Base-by-base conservation (phyloP, 2,797 vertebrate genomes). In the Epinephelus coioides region DNA sequence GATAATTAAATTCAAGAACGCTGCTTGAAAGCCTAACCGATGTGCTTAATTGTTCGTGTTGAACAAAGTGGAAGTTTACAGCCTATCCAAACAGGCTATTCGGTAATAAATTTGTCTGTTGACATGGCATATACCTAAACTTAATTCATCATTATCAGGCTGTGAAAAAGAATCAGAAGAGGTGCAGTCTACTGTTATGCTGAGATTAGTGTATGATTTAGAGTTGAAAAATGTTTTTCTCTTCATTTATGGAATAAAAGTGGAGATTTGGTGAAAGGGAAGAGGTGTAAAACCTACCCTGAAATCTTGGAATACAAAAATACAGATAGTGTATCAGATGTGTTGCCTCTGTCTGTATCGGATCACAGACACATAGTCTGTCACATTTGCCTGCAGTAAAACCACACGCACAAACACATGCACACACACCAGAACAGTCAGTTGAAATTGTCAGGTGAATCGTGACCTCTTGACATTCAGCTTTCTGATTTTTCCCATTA, bases 291-390 rank as follows among this genome's bases (percentile, higher is more conserved):
- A 73, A 30, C 62, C 40, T 57, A 55, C 17, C 1, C 5, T 38
- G 13, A 71, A 76, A 56, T 53, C n/a, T 69, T 27, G 4, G 30
- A 71, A 21, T 23, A 44, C 19, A 50, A 54, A 71, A 77, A 46
- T 40, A 57, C 63, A 80, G 69, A 54, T 30, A 25, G 13, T 49
- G 69, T 34, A 6, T 34, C 51, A 59, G 66, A 81, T 79, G 44
- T 66, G 23, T 6, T 34, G 34, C 40, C 56, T 56, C 30, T 6
- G 23, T 72, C 49, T 59, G 47, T 15, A 68, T 47, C 7, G 23
- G 51, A 77, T 80, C 71, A 82, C 76, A 77, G 63, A 15, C 57
- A 30, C 65, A 25, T 2, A 47, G 82, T 86, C 74, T 88, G 63
- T 73, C 85, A 57, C 69, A 14, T 83, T 74, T 54, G 4, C 66